A percentile compares a stretch with the other conserved stretches of the same genome.
phyloP scores from a whole-genome alignment of 2,797 vertebrate genomes.

The Trichosurus vulpecula region DNA sequence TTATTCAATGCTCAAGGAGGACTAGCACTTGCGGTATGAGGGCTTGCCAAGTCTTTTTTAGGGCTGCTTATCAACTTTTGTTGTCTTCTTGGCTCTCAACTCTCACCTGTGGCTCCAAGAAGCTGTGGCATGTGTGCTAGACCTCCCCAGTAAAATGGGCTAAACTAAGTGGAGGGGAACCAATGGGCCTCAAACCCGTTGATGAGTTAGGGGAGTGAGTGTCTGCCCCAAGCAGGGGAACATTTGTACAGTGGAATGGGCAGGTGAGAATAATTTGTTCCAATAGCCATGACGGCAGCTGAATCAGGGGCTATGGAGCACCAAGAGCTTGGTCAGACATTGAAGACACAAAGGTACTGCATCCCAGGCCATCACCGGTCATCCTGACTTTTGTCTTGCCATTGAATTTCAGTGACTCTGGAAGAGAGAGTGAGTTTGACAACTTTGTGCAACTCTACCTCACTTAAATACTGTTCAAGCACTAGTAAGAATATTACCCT shows the following conservation, averaged over 20 bases:
- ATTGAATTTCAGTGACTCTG: not conserved
- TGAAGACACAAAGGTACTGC: not conserved
- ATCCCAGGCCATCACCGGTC: not conserved
- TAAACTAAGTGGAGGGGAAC: not conserved
- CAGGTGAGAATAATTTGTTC: not conserved
- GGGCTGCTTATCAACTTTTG: not conserved
- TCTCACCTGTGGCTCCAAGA: not conserved
- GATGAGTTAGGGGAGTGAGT: not conserved
- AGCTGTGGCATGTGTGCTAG: not conserved
- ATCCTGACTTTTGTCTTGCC: not conserved
- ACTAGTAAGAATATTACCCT: not conserved
- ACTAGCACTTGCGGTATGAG: not conserved
- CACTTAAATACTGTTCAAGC: not conserved
- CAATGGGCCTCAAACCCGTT: not conserved
- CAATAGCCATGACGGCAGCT: not conserved
- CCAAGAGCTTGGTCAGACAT: not conserved
- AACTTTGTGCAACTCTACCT: not conserved
- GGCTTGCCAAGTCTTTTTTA: no score
- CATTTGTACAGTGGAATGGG: not conserved
- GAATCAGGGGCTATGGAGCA: not conserved
- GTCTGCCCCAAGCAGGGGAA: not conserved
- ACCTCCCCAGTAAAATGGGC: not conserved
- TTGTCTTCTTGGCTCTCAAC: not conserved
- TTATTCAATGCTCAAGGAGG: not conserved
- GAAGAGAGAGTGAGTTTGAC: not conserved